Base-by-base conservation (phyloP, 2,888 invertebrate species). In the Nemotelus nigrinus region DNA sequence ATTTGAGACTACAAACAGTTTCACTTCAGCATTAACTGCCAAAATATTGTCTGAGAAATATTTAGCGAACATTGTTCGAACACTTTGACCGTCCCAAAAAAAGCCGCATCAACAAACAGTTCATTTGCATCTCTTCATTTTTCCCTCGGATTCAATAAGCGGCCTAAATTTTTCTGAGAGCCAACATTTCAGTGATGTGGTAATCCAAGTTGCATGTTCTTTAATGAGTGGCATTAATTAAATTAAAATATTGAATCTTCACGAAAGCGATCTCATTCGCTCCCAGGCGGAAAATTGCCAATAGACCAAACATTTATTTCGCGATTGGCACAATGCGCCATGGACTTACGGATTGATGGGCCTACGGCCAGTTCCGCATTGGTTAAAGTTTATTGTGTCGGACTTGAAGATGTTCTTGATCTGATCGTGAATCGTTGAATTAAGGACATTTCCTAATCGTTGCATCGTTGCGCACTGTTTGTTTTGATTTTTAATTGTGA, bases 331-430 rank as follows among this genome's bases (percentile, higher is more conserved):
- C 39, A 50, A 39, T 53, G 8, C 39, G 39, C 63, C 8, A 55
- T 43, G 41, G 70, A 25, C 25, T 25, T 25, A 25, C 25, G 25
- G 25, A 25, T 25, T 25, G 25, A 70, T 53, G 55, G 70, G 70
- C 70, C 72, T 60, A 63, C 47, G 43, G 44, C 4, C 58, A 39
- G 39, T 74, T 74, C 74, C 74, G 74, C 74, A 74, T 74, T 74
- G 60, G 41, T 41, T 8, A 60, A 39, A 74, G 74, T 74, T 74
- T 74, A 48, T 74, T 60, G 74, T 74, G 63, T 63, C 63, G 74
- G 74, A 74, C 74, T 74, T 74, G 74, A 74, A 41, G 63, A 63
- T 63, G 74, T 74, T 74, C 74, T 74, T 74, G 74, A 74, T 60
- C 60, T 74, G 74, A 74, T 74, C 74, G 63, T 74, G 74, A 60